A percentile compares a stretch with the other conserved stretches of the same genome.
These are phyloP conservation scores for Basileuterus tristriatus DNA, from an alignment of 2,797 vertebrate species.

Conservation along the genomic window DNA sequence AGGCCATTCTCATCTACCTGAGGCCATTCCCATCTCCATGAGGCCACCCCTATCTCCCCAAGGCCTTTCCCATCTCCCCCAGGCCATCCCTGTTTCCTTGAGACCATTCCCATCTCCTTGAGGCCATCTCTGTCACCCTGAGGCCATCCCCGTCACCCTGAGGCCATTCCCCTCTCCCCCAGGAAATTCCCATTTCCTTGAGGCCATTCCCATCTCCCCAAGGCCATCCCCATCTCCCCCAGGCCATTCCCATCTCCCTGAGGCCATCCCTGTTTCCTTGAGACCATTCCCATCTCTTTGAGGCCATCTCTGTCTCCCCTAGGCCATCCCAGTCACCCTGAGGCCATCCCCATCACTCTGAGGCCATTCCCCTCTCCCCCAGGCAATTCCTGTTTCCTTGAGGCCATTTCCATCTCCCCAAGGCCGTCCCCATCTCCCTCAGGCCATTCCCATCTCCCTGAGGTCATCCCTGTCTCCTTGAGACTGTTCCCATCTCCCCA, in stretches of 20 bases:
- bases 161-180: accelerated
- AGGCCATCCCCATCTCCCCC: accelerated
- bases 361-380: accelerated
- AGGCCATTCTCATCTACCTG: no score
- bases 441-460: accelerated
- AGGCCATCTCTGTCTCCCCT: accelerated
- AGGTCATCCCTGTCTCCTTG: accelerated
- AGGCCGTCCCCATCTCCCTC: accelerated
- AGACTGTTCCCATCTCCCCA: accelerated
- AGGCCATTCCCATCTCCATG: no score
- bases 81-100: accelerated
- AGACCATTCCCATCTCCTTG: accelerated
- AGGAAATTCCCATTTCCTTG: accelerated
- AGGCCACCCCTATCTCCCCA: no score
- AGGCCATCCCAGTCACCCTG: no score
- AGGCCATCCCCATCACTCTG: accelerated
- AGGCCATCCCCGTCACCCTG: accelerated
- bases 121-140: accelerated
- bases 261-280: accelerated
- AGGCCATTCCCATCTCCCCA: accelerated
- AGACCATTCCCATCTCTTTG: accelerated
- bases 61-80: no score
- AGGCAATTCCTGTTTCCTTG: accelerated
- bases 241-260: accelerated
- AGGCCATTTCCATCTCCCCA: accelerated